phyloP scores from a whole-genome alignment of 2,113 vertebrate genomes.

The Ploceus nigricollis region DNA sequence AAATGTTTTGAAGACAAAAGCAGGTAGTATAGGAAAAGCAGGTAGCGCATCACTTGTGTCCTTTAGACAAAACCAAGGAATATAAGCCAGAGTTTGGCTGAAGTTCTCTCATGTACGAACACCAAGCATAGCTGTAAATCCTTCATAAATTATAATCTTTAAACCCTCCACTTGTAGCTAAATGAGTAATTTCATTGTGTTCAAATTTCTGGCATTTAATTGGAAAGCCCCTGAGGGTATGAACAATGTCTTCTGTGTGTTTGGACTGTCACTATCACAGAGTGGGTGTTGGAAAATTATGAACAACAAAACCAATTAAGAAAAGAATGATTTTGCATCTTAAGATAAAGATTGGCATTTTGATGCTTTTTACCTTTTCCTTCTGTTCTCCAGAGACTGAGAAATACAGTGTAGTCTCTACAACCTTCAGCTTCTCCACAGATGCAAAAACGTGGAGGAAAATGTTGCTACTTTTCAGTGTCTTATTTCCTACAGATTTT shows the following conservation, averaged over 20 bases:
- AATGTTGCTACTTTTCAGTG: not conserved
- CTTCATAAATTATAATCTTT: not conserved
- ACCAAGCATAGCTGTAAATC: not conserved
- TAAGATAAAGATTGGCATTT: not conserved
- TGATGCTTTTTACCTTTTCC: not conserved
- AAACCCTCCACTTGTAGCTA: not conserved
- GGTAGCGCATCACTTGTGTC: not conserved
- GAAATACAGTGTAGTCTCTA: not conserved
- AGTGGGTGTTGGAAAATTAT: not conserved
- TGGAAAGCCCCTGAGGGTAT: not conserved
- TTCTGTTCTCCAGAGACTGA: not conserved
- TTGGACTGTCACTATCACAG: not conserved
- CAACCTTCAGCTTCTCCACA: not conserved
- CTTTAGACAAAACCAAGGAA: not conserved
- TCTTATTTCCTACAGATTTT: not conserved
- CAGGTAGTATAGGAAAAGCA: not conserved
- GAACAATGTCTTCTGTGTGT: not conserved
- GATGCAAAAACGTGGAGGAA: not conserved
- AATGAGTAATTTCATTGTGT: not conserved
- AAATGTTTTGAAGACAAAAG: not conserved
- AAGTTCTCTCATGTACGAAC: fast-evolving
- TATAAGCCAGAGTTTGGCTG: not conserved
- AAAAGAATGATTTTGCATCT: not conserved
- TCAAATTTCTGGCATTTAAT: not conserved
- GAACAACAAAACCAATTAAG: not conserved